A percentile compares a stretch with the other conserved stretches of the same genome.
These are phyloP conservation scores for Buceros bicornis DNA, from an alignment of 2,797 vertebrate species.

Conservation along the genomic window DNA sequence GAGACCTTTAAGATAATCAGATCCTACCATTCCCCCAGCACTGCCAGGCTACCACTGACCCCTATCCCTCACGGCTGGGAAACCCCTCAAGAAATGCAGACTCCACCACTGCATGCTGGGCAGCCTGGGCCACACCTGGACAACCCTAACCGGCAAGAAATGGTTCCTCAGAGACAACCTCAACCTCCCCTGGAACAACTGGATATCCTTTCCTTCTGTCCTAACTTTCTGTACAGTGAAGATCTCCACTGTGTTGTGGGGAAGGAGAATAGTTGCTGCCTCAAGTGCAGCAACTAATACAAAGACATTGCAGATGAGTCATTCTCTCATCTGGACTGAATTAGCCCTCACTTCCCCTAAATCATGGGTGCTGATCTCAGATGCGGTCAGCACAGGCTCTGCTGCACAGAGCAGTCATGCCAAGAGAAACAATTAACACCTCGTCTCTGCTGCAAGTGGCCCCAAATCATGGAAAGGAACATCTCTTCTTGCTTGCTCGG, in stretches of 20 bases:
- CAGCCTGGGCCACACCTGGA: background rate
- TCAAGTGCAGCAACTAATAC: fast-evolving
- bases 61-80: background rate
- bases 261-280: background rate
- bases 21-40: background rate
- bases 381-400: background rate
- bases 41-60: background rate
- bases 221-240: fast-evolving
- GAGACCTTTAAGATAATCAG: background rate
- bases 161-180: no score
- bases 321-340: background rate
- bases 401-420: background rate
- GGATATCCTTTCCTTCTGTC: background rate
- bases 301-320: background rate
- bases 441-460: background rate
- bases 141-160: background rate
- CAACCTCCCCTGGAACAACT: no score
- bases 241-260: fast-evolving
- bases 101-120: background rate
- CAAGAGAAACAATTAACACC: background rate
- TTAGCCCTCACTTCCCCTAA: background rate
- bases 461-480: background rate
- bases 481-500: background rate
- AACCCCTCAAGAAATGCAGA: background rate
- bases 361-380: background rate